Percentiles rank a stretch among this genome's conserved stretches.
These are phyloP conservation scores for Pseudomyrmex dendroicus DNA, from an alignment of 1,140 invertebrate genomes.

Conservation along the genomic window DNA sequence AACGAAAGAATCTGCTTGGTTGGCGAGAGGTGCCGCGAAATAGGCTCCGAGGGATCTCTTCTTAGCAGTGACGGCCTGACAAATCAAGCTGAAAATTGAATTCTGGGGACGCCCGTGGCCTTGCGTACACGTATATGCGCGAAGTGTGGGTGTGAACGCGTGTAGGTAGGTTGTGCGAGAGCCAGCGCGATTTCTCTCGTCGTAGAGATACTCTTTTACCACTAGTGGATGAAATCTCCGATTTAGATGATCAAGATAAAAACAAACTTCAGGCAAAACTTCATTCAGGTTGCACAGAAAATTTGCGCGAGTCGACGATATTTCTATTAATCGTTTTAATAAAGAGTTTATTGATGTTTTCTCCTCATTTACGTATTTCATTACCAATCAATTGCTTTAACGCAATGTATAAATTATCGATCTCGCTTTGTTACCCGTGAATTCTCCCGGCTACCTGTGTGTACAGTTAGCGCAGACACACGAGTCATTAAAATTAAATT, in stretches of 20 bases:
- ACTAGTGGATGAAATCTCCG: conserved; percentile 2
- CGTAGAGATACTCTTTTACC: conserved; percentile 30
- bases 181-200: not conserved
- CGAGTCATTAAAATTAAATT: not conserved
- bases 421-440: not conserved
- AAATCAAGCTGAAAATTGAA: conserved; percentile 85
- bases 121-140: conserved; percentile 42
- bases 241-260: not conserved
- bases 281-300: too few species aligned
- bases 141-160: conserved; percentile 30
- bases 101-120: conserved; percentile 77
- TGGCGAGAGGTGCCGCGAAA: conserved; percentile 76
- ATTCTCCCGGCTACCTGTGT: not conserved
- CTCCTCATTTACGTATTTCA: not conserved
- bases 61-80: conserved; percentile 79
- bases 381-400: not conserved
- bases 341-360: not conserved
- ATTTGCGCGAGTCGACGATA: not conserved
- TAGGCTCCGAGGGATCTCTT: conserved; percentile 75
- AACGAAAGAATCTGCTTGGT: conserved; percentile 79
- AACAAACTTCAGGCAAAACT: too few species aligned
- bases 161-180: conserved; percentile 31
- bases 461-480: not conserved
- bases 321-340: too few species aligned
- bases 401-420: not conserved